Conservation (phyloP, 2,888 invertebrate species). For the Holacanthella duospinosa region DNA sequence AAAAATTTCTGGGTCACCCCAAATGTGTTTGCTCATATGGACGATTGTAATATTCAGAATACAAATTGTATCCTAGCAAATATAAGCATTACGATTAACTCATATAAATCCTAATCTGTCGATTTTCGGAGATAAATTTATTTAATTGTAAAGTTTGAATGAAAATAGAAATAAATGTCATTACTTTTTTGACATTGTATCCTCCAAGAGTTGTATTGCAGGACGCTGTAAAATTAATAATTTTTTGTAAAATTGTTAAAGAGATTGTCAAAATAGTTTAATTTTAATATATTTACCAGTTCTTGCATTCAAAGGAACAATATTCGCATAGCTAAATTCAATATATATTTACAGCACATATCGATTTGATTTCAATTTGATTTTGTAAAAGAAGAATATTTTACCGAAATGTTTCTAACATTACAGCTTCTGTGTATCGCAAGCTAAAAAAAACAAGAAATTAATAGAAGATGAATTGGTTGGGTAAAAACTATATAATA, state of each 20-base stretch:
- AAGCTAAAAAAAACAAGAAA: background rate
- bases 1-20: background rate
- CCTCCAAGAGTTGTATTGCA: background rate
- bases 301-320: background rate
- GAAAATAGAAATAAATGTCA: background rate
- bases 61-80: background rate
- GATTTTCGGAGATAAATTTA: too few relatives aligned
- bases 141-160: too few relatives aligned
- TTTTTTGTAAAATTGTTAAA: too few relatives aligned
- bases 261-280: background rate
- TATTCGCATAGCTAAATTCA: background rate
- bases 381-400: too few relatives aligned
- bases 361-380: background rate
- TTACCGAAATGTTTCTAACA: background rate
- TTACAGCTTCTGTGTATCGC: background rate
- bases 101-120: too few relatives aligned
- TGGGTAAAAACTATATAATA: background rate
- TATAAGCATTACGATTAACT: too few relatives aligned
- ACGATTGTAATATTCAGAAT: background rate
- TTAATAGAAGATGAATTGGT: background rate
- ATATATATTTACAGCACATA: background rate
- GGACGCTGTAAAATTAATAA: too few relatives aligned
- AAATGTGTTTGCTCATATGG: background rate
- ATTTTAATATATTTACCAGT: background rate
- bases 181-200: background rate